These are phyloP conservation scores for Megalops atlanticus DNA, from an alignment of 2,113 vertebrate species.

Conservation along the genomic window DNA sequence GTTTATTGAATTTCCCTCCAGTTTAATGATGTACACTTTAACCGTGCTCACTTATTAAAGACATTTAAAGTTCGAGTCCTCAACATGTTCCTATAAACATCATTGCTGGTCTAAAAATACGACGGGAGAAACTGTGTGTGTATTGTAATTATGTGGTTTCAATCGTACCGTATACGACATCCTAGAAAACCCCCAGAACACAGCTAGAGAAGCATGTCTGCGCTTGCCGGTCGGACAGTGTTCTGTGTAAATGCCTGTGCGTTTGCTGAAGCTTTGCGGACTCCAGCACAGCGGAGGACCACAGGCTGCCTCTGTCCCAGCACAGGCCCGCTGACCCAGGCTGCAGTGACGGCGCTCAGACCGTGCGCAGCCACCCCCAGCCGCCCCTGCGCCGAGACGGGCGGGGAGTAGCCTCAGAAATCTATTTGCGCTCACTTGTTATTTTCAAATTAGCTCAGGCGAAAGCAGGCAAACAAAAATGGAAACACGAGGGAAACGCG, in stretches of 20 bases:
- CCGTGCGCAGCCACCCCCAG: not conserved
- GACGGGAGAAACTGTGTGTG: conserved; percentile 49
- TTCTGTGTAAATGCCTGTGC: not conserved
- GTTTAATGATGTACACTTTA: conserved; percentile 69
- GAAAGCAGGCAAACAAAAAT: not conserved
- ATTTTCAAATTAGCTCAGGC: not conserved
- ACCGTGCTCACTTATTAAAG: conserved; percentile 65
- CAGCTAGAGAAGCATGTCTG: conserved; percentile 60
- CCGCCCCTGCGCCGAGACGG: not conserved
- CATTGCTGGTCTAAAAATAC: conserved; percentile 69
- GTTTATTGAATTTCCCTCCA: conserved; percentile 48
- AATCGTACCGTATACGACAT: conserved; percentile 59
- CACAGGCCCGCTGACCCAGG: not conserved
- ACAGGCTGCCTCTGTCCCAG: not conserved
- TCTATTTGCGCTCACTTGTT: not conserved
- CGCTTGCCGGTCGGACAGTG: not conserved
- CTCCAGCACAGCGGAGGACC: too few species aligned
- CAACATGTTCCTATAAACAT: conserved; percentile 54
- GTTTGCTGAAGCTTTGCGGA: too few species aligned
- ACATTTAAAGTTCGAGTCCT: conserved; percentile 61
- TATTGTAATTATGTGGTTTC: conserved; percentile 71
- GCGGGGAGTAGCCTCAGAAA: not conserved
- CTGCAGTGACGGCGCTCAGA: not conserved
- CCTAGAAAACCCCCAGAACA: conserved; percentile 53
- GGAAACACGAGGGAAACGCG: not conserved